Percentiles rank a stretch among this genome's conserved stretches.
These are phyloP conservation scores for Trichonephila inaurata DNA, from an alignment of 1,140 invertebrate species.

Conservation along the genomic window DNA sequence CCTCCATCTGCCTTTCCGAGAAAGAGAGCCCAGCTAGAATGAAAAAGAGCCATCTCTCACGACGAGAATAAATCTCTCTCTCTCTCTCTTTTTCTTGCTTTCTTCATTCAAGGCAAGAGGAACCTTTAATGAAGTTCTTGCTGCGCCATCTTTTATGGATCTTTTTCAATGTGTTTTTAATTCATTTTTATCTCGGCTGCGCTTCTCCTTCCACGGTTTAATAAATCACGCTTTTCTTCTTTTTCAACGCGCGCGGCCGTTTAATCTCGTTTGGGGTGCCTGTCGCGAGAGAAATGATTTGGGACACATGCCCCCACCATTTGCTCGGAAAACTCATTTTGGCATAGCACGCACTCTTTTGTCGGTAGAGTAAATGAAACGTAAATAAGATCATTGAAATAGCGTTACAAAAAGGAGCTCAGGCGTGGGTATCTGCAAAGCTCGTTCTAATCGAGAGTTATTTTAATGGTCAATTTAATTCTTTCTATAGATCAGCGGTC, in stretches of 20 bases:
- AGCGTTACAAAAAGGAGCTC: no score
- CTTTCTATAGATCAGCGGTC: no score
- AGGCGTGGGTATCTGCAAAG: no score
- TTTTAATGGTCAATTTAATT: no score
- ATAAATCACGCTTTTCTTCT: conserved; percentile 43
- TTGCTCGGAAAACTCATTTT: neutral
- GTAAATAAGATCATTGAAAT: no score
- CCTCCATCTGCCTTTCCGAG: neutral
- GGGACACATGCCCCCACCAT: neutral
- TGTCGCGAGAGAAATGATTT: conserved; percentile 28
- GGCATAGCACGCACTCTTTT: neutral
- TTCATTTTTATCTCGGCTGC: conserved; percentile 65
- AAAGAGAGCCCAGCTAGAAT: neutral
- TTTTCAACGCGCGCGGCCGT: neutral
- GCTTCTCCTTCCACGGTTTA: neutral
- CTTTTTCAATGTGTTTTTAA: conserved; percentile 67
- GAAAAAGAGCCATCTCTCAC: conserved; percentile 56
- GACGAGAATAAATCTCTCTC: conserved; percentile 49
- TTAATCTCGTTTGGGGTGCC: neutral
- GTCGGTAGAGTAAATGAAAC: no score
- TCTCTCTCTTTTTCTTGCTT: neutral
- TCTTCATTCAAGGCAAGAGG: neutral
- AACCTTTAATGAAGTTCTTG: conserved; percentile 69
- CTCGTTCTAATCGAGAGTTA: no score
- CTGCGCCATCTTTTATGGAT: conserved; percentile 58